These are phyloP conservation scores for Crypturellus undulatus DNA, from an alignment of 2,113 vertebrate genomes.

Conservation along the genomic window DNA sequence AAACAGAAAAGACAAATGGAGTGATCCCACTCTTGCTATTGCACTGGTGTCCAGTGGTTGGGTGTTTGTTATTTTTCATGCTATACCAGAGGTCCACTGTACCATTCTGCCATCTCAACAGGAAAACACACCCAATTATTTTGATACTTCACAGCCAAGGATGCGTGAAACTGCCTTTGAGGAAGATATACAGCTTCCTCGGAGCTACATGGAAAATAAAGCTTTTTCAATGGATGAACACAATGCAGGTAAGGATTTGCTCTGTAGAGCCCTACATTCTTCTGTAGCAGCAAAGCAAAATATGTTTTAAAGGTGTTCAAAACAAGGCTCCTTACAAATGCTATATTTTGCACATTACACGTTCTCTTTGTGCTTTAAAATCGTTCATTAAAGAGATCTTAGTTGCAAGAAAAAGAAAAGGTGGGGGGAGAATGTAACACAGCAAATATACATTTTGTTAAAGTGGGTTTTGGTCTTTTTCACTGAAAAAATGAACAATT, in stretches of 20 bases:
- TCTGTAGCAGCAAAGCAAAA: not conserved
- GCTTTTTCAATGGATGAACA: conserved; percentile 94
- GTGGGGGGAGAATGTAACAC: not conserved
- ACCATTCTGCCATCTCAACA: conserved; percentile 89
- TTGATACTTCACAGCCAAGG: conserved; percentile 93
- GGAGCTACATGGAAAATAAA: conserved; percentile 97
- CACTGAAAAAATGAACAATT: not conserved
- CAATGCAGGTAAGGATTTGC: conserved; percentile 85
- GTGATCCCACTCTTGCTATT: conserved; percentile 90
- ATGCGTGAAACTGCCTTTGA: conserved; percentile 96
- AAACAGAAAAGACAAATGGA: conserved; percentile 85
- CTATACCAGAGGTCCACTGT: conserved; percentile 92
- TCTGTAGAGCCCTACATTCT: not conserved
- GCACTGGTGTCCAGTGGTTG: conserved; percentile 93
- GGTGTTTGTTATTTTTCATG: conserved; percentile 93
- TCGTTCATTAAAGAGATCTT: not conserved
- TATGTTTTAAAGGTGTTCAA: not conserved
- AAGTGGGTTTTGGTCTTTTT: not conserved
- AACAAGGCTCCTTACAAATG: not conserved
- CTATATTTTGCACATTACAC: not conserved
- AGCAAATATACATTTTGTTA: not conserved
- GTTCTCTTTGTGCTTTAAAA: not conserved
- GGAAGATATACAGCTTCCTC: conserved; percentile 92
- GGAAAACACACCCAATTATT: conserved; percentile 93
- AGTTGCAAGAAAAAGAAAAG: not conserved